Base-by-base conservation (phyloP, 1,140 invertebrate species). In the Antheraea mylitta region DNA sequence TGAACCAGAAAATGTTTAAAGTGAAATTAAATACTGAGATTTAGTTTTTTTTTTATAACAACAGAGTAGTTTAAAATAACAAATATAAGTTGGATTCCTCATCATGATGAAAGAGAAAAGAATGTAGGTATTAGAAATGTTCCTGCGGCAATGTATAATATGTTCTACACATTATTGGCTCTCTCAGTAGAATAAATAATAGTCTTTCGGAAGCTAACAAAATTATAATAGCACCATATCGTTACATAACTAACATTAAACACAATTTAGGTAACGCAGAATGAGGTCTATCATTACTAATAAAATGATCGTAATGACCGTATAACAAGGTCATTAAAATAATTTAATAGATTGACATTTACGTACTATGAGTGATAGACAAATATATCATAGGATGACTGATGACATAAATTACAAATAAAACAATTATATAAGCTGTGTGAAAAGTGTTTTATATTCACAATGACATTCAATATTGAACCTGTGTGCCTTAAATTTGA, bases 401-500 rank as follows among this genome's bases (percentile, higher is more conserved):
- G 63, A 38, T 64, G 11, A 45, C 36, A 36, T 64, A 38, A 64
- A 36, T 6, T 64, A 18, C n/a, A n/a, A 42, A 64, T 45, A 53
- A 36, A 59, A 66, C 7, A 66, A 58, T 66, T 66, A 42, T 42
- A 48, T 65, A 65, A 65, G 38, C 42, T 18, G n/a, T 19, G 38
- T 45, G 64, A 19, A 65, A 65, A 48, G 64, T 65, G 42, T 65
- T 65, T 65, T 45, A 65, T 65, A 65, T 65, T 65, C 64, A 65
- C 18, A 2, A 30, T 64, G 69, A 71, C 69, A 63, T 71, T 71
- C 65, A 67, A 67, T 60, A 64, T 45, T 58, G 60, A 67, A 64
- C 64, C 64, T 19, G 64, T 65, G 18, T n/a, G 62, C 59, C 58
- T 48, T 72, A 73, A 71, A 73, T 68, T 70, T 74, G 67, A 68